phyloP scores from a whole-genome alignment of 2,888 invertebrate species.

The Ennomos erosarius region DNA sequence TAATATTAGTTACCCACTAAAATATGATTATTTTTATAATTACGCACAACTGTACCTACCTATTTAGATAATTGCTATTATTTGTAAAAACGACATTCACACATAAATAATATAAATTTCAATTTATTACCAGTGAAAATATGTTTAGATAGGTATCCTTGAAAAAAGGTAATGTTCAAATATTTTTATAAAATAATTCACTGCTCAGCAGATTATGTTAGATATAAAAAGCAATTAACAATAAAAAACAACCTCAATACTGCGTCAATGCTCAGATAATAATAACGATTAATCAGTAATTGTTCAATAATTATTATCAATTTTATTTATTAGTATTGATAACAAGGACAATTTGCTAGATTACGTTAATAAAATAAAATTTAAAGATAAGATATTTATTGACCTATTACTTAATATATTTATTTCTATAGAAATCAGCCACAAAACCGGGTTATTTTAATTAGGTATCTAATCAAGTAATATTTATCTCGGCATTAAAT shows the following conservation, averaged over 20 bases:
- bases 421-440: conserved; percentile 10
- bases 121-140: no score
- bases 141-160: no score
- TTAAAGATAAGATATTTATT: conserved; percentile 22
- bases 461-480: neutral
- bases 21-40: no score
- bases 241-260: conserved; percentile 41
- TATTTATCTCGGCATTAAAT: no score
- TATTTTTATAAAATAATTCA: conserved; percentile 6
- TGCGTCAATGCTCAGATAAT: conserved; percentile 46
- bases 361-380: conserved; percentile 30
- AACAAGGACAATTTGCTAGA: conserved; percentile 30
- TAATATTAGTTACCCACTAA: no score
- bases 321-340: conserved; percentile 40
- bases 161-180: no score
- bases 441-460: conserved; percentile 15
- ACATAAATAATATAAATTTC: no score
- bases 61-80: no score
- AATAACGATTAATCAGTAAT: conserved; percentile 47
- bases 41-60: no score
- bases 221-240: conserved; percentile 48
- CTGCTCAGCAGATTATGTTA: conserved; percentile 16
- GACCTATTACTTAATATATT: conserved; percentile 19
- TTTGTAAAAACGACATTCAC: no score
- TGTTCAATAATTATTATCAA: conserved; percentile 46